Base-by-base conservation (phyloP, 2,888 invertebrate species). In the Philereme vetulata region DNA sequence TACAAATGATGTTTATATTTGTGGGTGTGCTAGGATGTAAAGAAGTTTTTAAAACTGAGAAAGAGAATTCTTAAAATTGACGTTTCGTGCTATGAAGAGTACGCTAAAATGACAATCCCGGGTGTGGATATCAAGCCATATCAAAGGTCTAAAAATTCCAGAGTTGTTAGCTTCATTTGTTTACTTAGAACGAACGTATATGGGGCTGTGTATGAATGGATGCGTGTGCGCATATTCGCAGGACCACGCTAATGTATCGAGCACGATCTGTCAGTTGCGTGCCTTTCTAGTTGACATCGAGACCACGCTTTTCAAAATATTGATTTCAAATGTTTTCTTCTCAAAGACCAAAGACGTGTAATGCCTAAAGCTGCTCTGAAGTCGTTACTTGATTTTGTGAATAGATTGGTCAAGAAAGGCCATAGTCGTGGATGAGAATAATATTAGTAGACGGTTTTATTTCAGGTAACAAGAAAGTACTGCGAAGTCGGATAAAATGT, bases 211-310 rank as follows among this genome's bases (percentile, higher is more conserved):
- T 48, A 52, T 60, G 56, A 52, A 66, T 65, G 62, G 52, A 63
- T 65, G 62, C 43, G 59, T 51, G 58, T 43, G 61, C 43, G 58
- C 46, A 56, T 60, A 65, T 63, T 67, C 56, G 56, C 65, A 59
- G 64, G 66, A 57, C 38, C 55, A 58, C 64, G 80, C 75, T 80
- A 80, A 80, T 77, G 70, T 72, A 67, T 70, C 65, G 63, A 68
- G 71, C 84, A 85, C 81, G 81, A 78, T 72, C 70, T 68, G 76
- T 68, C 77, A 45, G 56, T 35, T 60, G 42, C 75, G 67, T 57
- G 64, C 66, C 67, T 72, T 68, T 71, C 67, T 65, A 68, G 64
- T 66, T 71, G 71, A 70, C 65, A 70, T 58, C 49, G 59, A 32
- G 48, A 59, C 52, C 65, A 70, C 43, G 42, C 65, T 61, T 66